These are phyloP conservation scores for Meta bourneti DNA, from an alignment of 2,888 invertebrate genomes.

Conservation along the genomic window DNA sequence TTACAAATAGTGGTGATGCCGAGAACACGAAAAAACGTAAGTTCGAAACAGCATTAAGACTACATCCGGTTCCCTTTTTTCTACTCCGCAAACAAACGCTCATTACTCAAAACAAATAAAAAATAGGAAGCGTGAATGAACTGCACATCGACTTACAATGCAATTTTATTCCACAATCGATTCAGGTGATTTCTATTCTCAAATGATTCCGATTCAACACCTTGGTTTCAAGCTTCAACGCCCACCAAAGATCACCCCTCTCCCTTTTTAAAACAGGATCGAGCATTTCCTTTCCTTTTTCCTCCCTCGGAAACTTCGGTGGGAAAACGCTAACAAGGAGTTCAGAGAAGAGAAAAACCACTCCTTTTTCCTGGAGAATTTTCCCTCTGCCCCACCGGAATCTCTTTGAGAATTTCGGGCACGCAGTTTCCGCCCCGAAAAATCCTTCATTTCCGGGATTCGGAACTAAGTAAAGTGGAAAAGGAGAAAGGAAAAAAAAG, in stretches of 20 bases:
- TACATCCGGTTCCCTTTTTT: too few relatives aligned
- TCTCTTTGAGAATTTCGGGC: slow-evolving; percentile 50
- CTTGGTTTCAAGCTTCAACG: not conserved
- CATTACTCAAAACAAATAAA: too few relatives aligned
- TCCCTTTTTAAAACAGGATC: not conserved
- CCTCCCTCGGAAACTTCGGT: not conserved
- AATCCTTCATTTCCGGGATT: slow-evolving; percentile 58
- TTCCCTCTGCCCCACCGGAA: slow-evolving; percentile 10
- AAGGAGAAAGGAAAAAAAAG: slow-evolving; percentile 18
- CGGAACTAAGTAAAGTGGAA: slow-evolving; percentile 29
- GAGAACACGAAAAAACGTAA: too few relatives aligned
- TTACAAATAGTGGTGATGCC: too few relatives aligned
- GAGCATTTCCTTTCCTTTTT: not conserved
- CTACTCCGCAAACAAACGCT: too few relatives aligned
- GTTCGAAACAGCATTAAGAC: too few relatives aligned
- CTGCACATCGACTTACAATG: too few relatives aligned
- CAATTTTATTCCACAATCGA: too few relatives aligned
- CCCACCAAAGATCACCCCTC: not conserved
- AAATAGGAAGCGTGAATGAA: too few relatives aligned
- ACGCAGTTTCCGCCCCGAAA: slow-evolving; percentile 65
- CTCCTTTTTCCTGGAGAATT: not conserved
- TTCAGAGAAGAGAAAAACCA: not conserved
- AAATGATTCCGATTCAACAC: not conserved
- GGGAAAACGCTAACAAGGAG: not conserved
- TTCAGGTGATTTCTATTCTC: not conserved